A percentile compares a stretch with the other conserved stretches of the same genome.
phyloP scores from a whole-genome alignment of 2,888 invertebrate genomes.

The Limnephilus auricula region DNA sequence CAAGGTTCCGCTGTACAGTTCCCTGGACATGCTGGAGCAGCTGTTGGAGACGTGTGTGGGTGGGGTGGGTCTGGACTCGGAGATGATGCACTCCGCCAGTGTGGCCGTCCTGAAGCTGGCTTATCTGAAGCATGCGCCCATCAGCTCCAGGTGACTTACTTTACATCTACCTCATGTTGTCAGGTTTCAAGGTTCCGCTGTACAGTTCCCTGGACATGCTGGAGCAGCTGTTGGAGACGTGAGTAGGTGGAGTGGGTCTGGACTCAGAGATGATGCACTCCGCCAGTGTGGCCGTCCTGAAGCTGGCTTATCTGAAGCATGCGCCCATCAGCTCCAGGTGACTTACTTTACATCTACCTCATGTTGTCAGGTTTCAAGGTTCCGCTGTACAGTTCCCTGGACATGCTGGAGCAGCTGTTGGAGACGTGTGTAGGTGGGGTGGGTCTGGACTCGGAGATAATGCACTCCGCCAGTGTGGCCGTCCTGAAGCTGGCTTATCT shows the following conservation, averaged over 20 bases:
- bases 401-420: constrained; percentile 58
- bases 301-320: constrained; percentile 56
- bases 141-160: constrained; percentile 41
- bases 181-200: constrained; percentile 57
- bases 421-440: constrained; percentile 29
- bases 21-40: constrained; percentile 58
- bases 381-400: constrained; percentile 54
- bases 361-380: constrained; percentile 52
- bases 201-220: constrained; percentile 55
- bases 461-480: constrained; percentile 47
- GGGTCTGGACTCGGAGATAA: constrained; percentile 15
- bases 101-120: constrained; percentile 51
- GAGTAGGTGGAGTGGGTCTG: constrained; percentile 28
- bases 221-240: constrained; percentile 55
- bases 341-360: not conserved
- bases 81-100: constrained; percentile 37
- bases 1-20: constrained; percentile 51
- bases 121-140: constrained; percentile 51
- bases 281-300: constrained; percentile 48
- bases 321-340: constrained; percentile 40
- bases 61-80: constrained; percentile 23
- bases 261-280: constrained; percentile 31
- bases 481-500: constrained; percentile 56
- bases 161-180: not conserved
- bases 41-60: constrained; percentile 48